phyloP scores from a whole-genome alignment of 2,797 vertebrate species.

The Rhinoraja longicauda region DNA sequence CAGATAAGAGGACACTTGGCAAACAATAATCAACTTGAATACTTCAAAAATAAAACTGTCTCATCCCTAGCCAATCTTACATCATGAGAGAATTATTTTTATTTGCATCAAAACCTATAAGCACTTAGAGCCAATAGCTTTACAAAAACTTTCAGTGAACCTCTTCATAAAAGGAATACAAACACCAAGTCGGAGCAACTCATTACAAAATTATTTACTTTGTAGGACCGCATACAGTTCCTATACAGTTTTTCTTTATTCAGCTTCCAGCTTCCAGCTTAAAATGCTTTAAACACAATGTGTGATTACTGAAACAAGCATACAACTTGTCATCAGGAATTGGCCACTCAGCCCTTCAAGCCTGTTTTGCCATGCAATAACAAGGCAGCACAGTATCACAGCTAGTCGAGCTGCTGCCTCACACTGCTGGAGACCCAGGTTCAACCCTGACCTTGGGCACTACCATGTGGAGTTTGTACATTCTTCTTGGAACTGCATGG shows the following conservation, averaged over 20 bases:
- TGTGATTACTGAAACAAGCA: neutral
- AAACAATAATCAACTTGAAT: neutral
- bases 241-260: neutral
- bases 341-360: too few species aligned
- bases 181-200: neutral
- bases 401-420: too few species aligned
- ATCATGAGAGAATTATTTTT: neutral
- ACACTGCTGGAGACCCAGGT: too few species aligned
- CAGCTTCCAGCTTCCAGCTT: neutral
- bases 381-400: too few species aligned
- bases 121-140: neutral
- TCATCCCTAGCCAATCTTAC: neutral
- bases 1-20: neutral
- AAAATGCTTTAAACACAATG: neutral
- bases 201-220: neutral
- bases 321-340: too few species aligned
- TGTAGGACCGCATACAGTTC: neutral
- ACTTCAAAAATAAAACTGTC: neutral
- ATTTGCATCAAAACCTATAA: neutral
- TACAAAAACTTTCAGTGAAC: neutral
- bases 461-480: too few species aligned
- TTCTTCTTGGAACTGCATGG: too few species aligned
- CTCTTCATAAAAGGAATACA: neutral
- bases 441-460: too few species aligned
- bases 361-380: too few species aligned